phyloP scores from a whole-genome alignment of 2,888 invertebrate species.

The Ernsta delagoae region DNA sequence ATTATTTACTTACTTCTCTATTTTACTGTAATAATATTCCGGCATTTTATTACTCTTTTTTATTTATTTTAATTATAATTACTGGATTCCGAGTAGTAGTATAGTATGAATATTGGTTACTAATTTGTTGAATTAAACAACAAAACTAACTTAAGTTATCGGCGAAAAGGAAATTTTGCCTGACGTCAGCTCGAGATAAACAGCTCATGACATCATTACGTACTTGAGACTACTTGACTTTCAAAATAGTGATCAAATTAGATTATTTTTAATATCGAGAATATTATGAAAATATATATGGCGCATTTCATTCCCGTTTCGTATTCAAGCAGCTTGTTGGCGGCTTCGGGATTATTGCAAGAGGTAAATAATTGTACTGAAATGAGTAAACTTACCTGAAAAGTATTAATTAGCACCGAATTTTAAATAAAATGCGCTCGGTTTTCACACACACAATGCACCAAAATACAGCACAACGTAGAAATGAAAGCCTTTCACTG shows the following conservation, averaged over 20 bases:
- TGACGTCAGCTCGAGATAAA: conserved; percentile 44
- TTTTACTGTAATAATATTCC: conserved; percentile 4
- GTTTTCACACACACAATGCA: conserved; percentile 75
- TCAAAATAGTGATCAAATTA: not conserved
- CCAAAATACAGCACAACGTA: conserved; percentile 75
- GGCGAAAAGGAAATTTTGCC: not conserved
- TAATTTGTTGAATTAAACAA: not conserved
- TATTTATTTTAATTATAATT: not conserved
- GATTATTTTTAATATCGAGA: not conserved
- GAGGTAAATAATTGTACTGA: not conserved
- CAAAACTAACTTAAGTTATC: not conserved
- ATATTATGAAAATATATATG: not conserved
- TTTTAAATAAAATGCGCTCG: conserved; percentile 60
- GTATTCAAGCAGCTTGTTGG: not conserved
- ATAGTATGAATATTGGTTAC: not conserved
- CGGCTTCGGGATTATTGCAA: not conserved
- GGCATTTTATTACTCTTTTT: not conserved
- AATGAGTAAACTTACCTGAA: conserved; percentile 63
- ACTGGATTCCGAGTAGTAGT: not conserved
- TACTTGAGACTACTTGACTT: conserved; percentile 9
- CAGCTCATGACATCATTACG: conserved; percentile 60
- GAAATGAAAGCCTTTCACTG: conserved; percentile 62
- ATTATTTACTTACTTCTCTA: not conserved
- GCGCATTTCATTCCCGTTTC: conserved; percentile 9
- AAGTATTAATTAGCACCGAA: conserved; percentile 62